Evolutionary conservation across 2,888 invertebrate species (phyloP), one percentile per base, ranked within the genome.

Genomic region (Congeria kusceri): DNA sequence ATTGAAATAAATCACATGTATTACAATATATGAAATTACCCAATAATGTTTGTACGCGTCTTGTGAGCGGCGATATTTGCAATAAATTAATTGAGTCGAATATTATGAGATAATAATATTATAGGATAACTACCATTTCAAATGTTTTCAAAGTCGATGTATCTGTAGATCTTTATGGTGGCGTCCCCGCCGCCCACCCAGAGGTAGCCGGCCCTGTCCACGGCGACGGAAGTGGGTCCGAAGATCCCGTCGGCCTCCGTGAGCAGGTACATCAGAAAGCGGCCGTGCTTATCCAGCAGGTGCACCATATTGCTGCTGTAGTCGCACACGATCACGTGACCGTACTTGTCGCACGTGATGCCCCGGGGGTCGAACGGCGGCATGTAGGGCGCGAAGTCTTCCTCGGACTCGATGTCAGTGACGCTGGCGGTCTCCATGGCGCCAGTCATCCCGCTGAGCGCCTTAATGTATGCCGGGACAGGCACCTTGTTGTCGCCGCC

Each of bases 261-360:
- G 13, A 86, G 63, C 15, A 88, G 77, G 64, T 86, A 83, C 76
- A 84, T 74, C 53, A 86, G 67, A 59, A 84, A 84, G 20, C 85
- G 68, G 23, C 86, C 86, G 59, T 87, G 84, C 27, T 81, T 79
- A 53, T 86, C 84, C 46, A 85, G 64, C 15, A 87, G 68, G 63
- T 87, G 85, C 3, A 86, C 56, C 65, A 78, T 76, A 66, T 87
- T 80, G 75, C 87, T 88, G 64, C 79, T 81, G 28, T 88, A 84
- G 77, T 89, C 89, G 0, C 88, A 84, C 2, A 89, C 85, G n/a
- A 89, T 86, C 74, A 89, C 86, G 32, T 88, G 85, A 47, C 88
- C 89, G 66, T 84, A 88, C 29, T 77, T 83, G 69, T 89, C 88
- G 62, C 88, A 88, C 53, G 87, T 85, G 62, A 88, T 82, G 13